phyloP scores from a whole-genome alignment of 1,140 invertebrate species.

The Pectinophora gossypiella region DNA sequence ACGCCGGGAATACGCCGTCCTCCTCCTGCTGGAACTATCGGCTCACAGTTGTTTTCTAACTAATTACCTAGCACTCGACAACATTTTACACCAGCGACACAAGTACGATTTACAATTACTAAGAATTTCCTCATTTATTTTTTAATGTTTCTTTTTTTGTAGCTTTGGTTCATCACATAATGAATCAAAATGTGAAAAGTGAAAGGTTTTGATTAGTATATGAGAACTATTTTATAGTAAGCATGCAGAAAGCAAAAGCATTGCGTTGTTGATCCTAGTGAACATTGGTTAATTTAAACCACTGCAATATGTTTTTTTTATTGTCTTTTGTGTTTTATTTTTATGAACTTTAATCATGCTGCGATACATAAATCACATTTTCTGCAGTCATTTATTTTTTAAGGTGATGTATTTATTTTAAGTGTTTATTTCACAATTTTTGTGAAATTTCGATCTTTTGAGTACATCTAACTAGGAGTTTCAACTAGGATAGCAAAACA shows the following conservation, averaged over 20 bases:
- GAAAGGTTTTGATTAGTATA: slow-evolving; percentile 5
- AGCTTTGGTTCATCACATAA: too few species aligned
- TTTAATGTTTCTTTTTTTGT: too few species aligned
- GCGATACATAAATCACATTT: too few species aligned
- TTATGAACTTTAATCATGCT: too few species aligned
- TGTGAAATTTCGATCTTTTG: not conserved
- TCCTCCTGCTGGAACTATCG: slow-evolving; percentile 70
- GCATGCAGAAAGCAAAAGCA: slow-evolving; percentile 36
- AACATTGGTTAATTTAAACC: too few species aligned
- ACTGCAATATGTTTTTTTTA: too few species aligned
- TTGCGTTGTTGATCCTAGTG: too few species aligned
- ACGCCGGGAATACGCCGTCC: slow-evolving; percentile 67
- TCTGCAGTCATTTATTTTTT: too few species aligned
- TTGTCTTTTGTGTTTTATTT: too few species aligned
- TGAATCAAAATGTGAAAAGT: not conserved
- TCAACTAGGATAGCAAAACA: slow-evolving; percentile 35
- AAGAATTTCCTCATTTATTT: not conserved
- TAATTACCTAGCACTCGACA: not conserved
- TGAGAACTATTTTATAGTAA: slow-evolving; percentile 12
- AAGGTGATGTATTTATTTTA: too few species aligned
- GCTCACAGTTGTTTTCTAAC: slow-evolving; percentile 35
- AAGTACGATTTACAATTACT: slow-evolving; percentile 7
- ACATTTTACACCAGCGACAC: slow-evolving; percentile 11
- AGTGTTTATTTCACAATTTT: not conserved
- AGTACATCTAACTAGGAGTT: not conserved